Evolutionary conservation across 2,113 vertebrate genomes (phyloP).

Genomic region (Strix aluco): DNA sequence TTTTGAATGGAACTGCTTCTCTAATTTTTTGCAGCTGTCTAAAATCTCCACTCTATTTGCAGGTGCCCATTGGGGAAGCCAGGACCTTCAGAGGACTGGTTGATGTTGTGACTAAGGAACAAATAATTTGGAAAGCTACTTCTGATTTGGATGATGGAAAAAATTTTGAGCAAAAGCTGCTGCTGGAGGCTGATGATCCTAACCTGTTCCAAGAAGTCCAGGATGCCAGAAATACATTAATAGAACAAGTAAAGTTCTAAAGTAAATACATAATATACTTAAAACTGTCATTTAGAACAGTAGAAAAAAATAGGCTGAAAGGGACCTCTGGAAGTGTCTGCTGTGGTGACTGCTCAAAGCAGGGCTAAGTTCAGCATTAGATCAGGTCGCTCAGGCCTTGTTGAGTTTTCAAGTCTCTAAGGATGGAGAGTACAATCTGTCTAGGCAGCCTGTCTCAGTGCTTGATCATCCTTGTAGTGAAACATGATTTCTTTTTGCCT

Average conservation of each 20-base stretch:
- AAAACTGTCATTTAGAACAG: not conserved
- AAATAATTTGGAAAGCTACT: constrained; percentile 79
- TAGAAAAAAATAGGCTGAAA: not conserved
- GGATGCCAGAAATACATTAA: constrained; percentile 85
- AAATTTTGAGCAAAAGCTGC: constrained; percentile 77
- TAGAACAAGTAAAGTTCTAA: constrained; percentile 92
- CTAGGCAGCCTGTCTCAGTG: not conserved
- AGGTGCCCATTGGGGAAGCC: constrained; percentile 89
- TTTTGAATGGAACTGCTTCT: not conserved
- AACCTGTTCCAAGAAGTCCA: constrained; percentile 77
- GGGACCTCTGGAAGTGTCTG: not conserved
- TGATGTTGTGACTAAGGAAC: constrained; percentile 87
- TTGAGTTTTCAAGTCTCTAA: not conserved
- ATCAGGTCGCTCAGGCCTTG: not conserved
- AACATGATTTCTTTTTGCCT: not conserved
- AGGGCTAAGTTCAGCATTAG: not conserved
- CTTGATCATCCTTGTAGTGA: not conserved
- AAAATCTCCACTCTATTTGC: not conserved
- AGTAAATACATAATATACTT: constrained; percentile 69
- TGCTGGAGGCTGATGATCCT: constrained; percentile 74
- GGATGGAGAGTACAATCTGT: not conserved
- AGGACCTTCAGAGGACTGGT: constrained; percentile 89
- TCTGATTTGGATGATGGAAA: constrained; percentile 80
- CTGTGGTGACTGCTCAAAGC: not conserved
- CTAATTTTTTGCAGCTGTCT: not conserved